These are phyloP conservation scores for Leucophenga varia DNA, from an alignment of 1,140 invertebrate genomes.

Conservation along the genomic window DNA sequence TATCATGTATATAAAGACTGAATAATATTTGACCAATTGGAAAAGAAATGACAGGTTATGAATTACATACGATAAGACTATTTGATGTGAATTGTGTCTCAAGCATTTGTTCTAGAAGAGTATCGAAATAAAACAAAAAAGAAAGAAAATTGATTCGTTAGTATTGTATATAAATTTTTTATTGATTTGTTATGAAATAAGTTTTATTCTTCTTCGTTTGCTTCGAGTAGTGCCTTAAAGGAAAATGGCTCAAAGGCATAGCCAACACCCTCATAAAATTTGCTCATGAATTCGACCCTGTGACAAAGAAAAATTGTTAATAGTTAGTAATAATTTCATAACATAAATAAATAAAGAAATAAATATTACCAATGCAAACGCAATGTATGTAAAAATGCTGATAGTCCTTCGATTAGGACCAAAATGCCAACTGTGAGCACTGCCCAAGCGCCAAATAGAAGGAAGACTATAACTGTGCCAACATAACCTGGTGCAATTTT, in stretches of 20 bases:
- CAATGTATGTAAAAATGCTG: constrained; percentile 96
- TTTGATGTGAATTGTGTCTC: no score
- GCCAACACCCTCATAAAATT: constrained; percentile 90
- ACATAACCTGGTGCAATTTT: constrained; percentile 5
- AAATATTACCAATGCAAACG: constrained; percentile 96
- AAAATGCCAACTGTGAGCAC: constrained; percentile 88
- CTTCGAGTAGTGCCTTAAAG: constrained; percentile 80
- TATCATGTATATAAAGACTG: no score
- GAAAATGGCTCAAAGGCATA: constrained; percentile 91
- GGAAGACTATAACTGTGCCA: constrained; percentile 63
- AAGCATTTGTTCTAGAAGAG: no score
- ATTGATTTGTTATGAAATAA: no score
- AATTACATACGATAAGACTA: no score
- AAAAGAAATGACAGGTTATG: no score
- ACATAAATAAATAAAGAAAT: neutral
- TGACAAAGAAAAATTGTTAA: neutral
- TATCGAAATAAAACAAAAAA: no score
- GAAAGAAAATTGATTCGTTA: no score
- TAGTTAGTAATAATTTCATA: neutral
- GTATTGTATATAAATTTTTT: no score
- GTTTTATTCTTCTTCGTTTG: constrained; percentile 23
- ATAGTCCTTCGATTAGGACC: constrained; percentile 97
- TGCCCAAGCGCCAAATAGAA: constrained; percentile 83
- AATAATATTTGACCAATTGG: no score
- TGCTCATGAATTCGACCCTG: constrained; percentile 98